Percentiles rank a stretch among this genome's conserved stretches.
These are phyloP conservation scores for Apis dorsata DNA, from an alignment of 1,140 invertebrate species.

Conservation along the genomic window DNA sequence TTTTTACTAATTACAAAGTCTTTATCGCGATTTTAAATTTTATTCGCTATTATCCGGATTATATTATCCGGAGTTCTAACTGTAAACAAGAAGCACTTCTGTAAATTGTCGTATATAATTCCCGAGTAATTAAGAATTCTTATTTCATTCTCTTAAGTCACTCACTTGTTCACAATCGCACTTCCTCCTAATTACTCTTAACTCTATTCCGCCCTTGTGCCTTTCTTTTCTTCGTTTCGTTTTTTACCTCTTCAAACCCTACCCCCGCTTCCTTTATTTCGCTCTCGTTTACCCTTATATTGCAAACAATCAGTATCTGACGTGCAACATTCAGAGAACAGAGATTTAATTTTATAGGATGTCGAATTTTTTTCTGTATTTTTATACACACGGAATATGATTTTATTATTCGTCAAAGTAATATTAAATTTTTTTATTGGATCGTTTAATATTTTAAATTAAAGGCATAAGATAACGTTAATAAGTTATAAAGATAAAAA, in stretches of 20 bases:
- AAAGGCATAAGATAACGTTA: neutral
- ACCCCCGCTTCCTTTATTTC: neutral
- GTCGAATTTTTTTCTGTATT: neutral
- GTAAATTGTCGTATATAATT: conserved; percentile 24
- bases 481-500: neutral
- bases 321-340: neutral
- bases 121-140: conserved; percentile 39
- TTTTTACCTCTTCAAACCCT: conserved; percentile 23
- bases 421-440: neutral
- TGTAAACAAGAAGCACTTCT: conserved; percentile 12
- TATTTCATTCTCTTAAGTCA: conserved; percentile 37
- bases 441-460: neutral
- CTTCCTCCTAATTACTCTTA: conserved; percentile 46
- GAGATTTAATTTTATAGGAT: neutral
- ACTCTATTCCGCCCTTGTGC: conserved; percentile 26
- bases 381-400: neutral
- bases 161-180: conserved; percentile 36
- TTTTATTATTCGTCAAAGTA: neutral
- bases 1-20: neutral
- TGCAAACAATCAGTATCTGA: conserved; percentile 22
- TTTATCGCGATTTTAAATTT: neutral
- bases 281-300: conserved; percentile 42
- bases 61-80: neutral
- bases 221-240: conserved; percentile 25
- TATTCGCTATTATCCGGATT: neutral